Evolutionary conservation across 2,797 vertebrate species (phyloP).

Genomic region (Syndactyla subalaris): DNA sequence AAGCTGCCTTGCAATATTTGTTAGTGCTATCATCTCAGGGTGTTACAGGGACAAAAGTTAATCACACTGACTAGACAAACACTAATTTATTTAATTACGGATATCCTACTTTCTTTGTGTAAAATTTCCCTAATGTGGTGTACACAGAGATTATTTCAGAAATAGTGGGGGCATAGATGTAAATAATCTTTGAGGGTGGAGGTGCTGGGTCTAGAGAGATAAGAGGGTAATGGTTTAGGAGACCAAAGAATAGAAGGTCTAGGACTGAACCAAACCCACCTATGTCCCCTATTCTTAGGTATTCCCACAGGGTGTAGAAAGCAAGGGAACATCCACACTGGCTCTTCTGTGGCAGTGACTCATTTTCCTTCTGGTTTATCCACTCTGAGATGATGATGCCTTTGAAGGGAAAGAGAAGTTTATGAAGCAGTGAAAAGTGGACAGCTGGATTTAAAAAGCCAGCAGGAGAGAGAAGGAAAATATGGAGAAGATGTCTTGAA

Average conservation of each 20-base stretch:
- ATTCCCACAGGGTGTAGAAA: neutral
- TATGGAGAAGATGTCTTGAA: neutral
- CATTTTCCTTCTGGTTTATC: neutral
- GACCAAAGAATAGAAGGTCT: neutral
- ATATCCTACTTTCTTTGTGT: neutral
- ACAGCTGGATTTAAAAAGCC: neutral
- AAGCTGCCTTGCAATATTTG: conserved; percentile 34
- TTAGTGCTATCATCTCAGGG: neutral
- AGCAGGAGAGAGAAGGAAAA: neutral
- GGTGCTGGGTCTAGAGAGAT: neutral
- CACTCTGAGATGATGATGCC: neutral
- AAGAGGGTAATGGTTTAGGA: neutral
- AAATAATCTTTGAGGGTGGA: neutral
- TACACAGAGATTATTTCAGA: neutral
- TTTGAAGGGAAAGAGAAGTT: neutral
- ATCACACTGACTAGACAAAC: conserved; percentile 35
- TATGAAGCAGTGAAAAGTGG: neutral
- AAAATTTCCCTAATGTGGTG: neutral
- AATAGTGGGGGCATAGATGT: neutral
- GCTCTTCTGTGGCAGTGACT: neutral
- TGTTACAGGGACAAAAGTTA: conserved; percentile 4
- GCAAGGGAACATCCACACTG: neutral
- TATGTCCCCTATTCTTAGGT: neutral
- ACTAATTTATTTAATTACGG: conserved; percentile 19
- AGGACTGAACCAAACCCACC: rapidly evolving